Conservation (phyloP, 2,113 vertebrate genomes). For the Mesembrinibis cayennensis region DNA sequence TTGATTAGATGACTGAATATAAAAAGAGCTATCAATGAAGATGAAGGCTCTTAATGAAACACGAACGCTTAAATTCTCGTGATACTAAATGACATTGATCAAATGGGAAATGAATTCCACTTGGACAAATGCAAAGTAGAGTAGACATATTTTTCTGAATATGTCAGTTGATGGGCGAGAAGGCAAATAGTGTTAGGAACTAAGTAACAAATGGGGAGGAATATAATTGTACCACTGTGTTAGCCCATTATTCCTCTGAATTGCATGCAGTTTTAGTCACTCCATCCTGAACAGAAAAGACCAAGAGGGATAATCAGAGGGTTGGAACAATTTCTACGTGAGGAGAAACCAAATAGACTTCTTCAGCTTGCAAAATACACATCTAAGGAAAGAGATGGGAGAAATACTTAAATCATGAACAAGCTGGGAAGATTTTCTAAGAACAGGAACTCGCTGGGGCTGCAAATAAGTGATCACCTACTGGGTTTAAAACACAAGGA, state of each 20-base stretch:
- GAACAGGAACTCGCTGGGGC: not conserved
- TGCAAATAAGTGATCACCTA: not conserved
- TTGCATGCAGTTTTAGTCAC: not conserved
- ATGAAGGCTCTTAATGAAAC: not conserved
- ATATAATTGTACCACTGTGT: conserved; percentile 20
- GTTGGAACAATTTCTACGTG: conserved; percentile 39
- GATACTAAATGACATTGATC: not conserved
- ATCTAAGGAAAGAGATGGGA: not conserved
- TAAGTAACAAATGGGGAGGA: conserved; percentile 9
- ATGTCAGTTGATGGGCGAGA: not conserved
- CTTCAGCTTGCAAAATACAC: conserved; percentile 1
- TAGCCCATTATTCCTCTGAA: conserved; percentile 38
- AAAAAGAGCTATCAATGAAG: not conserved
- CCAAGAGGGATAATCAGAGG: conserved; percentile 44
- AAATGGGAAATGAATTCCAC: not conserved
- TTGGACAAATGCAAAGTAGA: not conserved
- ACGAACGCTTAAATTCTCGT: not conserved
- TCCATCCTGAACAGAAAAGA: conserved; percentile 37
- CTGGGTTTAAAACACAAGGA: conserved; percentile 8
- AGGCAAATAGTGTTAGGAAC: conserved; percentile 5
- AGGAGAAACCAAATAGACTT: conserved; percentile 40
- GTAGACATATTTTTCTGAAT: not conserved
- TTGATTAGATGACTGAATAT: conserved; percentile 3
- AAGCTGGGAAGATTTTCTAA: conserved; percentile 8
- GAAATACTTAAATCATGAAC: conserved; percentile 5